Evolutionary conservation across 2,888 invertebrate species (phyloP), one percentile per base, ranked within the genome.

Genomic region (Xanthorhoe designata): DNA sequence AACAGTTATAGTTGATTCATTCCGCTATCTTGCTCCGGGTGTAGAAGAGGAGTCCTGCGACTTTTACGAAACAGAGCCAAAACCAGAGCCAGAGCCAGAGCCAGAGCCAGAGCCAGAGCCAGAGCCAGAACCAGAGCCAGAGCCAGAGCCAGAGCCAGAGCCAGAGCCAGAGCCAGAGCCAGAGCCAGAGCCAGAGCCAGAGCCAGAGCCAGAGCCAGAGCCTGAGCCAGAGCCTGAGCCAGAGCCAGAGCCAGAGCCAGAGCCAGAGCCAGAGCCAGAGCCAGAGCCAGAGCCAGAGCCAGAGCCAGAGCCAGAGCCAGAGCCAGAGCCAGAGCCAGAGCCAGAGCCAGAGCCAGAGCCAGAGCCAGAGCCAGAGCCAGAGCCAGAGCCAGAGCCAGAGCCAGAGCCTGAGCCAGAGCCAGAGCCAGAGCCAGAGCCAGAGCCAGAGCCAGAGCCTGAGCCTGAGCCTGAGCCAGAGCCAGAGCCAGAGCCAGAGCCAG

Each of bases 1-100:
- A 7, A 65, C 74, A 18, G 73, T 86, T 3, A 63, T 85, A 10
- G 70, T 89, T 0, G 87, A 87, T 70, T 87, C 89, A 15, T 84
- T 89, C 42, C 81, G 87, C 24, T 88, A 87, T 49, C 77, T 83
- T 45, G 78, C 82, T 1, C 81, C 80, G 2, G 56, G 32, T 2
- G 53, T 62, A 7, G 71, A 77, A 18, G 78, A 78, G 29, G 74
- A 74, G 8, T 73, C 75, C n/a, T 87, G 88, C 64, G 45, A 68
- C 17, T 69, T 86, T n/a, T 89, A 86, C 54, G 10, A 38, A 2
- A 7, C 62, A 8, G 64, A 50, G 1, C 47, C 60, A 19, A 65
- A 52, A 5, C 17, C 67, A 10, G 35, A 38, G 9, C 35, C 35
- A 0, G 35, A 38, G 0, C 35, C 62, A 42, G 62, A 42, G 18